phyloP scores from a whole-genome alignment of 2,113 vertebrate genomes.

The Sinocyclocheilus grahami region DNA sequence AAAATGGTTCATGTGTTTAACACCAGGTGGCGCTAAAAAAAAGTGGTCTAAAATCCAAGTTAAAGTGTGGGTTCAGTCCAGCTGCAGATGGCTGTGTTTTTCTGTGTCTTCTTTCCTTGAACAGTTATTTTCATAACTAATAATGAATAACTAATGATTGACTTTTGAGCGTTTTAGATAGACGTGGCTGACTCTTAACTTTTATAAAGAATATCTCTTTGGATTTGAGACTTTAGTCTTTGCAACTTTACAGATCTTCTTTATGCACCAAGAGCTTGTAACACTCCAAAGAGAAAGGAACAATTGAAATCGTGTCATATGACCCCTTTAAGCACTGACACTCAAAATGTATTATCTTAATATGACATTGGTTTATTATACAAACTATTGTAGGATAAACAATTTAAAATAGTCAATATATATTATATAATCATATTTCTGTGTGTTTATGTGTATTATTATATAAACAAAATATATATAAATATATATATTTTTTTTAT shows the following conservation, averaged over 20 bases:
- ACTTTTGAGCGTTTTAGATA: background rate
- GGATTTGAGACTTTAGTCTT: no score
- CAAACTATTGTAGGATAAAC: background rate
- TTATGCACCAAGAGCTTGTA: no score
- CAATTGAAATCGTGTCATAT: no score
- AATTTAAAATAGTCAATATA: background rate
- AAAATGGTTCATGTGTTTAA: background rate
- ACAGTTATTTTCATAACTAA: background rate
- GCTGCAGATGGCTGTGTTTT: background rate
- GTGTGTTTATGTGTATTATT: no score
- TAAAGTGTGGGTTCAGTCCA: background rate
- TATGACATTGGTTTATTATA: background rate
- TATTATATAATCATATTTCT: no score
- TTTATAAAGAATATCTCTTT: no score
- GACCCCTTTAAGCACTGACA: background rate
- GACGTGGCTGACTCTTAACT: no score
- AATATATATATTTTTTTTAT: no score
- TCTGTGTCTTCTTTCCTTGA: background rate
- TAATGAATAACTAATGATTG: background rate
- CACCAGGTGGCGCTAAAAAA: slow-evolving; percentile 40
- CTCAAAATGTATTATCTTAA: background rate
- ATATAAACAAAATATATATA: no score
- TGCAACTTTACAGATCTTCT: no score
- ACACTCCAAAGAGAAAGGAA: no score
- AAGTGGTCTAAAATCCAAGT: background rate